phyloP scores from a whole-genome alignment of 1,140 invertebrate species.

The Diorhabda sublineata region DNA sequence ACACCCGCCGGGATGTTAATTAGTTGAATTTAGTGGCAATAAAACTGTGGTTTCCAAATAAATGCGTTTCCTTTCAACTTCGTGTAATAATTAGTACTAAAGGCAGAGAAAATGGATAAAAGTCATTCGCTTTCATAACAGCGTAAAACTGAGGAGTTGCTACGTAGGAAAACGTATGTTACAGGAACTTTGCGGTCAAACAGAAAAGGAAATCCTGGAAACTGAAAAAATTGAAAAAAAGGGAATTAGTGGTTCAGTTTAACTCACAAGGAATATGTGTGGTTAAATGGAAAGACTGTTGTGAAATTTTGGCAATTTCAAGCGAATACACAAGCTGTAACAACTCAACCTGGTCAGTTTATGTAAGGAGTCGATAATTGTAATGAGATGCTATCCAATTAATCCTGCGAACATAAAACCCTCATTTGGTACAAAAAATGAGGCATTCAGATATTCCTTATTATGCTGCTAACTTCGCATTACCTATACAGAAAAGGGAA shows the following conservation, averaged over 20 bases:
- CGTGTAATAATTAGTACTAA: no score
- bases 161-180: not conserved
- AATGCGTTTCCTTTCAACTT: no score
- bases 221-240: slow-evolving; percentile 19
- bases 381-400: slow-evolving; percentile 28
- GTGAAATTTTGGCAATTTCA: slow-evolving; percentile 17
- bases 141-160: not conserved
- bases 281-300: slow-evolving; percentile 14
- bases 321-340: slow-evolving; percentile 18
- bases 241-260: slow-evolving; percentile 12
- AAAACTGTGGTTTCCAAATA: no score
- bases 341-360: slow-evolving; percentile 24
- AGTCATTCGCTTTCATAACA: no score
- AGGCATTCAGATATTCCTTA: slow-evolving; percentile 28
- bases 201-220: slow-evolving; percentile 28
- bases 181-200: slow-evolving; percentile 24
- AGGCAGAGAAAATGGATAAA: no score
- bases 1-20: no score
- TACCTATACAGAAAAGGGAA: slow-evolving; percentile 12
- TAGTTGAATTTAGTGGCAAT: no score
- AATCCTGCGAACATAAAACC: slow-evolving; percentile 27
- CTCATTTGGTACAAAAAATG: slow-evolving; percentile 29
- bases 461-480: slow-evolving; percentile 25
- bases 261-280: slow-evolving; percentile 16
- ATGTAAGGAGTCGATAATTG: slow-evolving; percentile 20